Evolutionary conservation across 2,113 vertebrate genomes (phyloP).

Genomic region (Petrocephalus zakoni): DNA sequence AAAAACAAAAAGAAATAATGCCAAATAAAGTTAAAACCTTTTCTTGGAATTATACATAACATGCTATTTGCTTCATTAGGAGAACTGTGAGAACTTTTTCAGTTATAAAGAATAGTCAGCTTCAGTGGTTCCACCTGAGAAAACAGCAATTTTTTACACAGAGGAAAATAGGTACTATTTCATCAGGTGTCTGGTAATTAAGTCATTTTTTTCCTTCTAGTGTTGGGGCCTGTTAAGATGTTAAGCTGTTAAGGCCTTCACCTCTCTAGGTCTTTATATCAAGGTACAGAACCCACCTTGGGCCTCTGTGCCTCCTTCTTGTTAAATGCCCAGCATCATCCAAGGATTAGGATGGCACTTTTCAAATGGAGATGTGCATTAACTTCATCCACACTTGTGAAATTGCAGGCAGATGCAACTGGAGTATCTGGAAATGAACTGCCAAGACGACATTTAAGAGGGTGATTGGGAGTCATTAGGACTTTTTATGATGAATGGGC

Average conservation of each 20-base stretch:
- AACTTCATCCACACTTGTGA: conserved; percentile 98
- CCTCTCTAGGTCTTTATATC: background rate
- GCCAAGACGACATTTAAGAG: conserved; percentile 99
- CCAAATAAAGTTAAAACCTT: conserved; percentile 59
- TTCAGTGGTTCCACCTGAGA: conserved; percentile 37
- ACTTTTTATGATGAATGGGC: conserved; percentile 98
- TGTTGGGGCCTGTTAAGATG: conserved; percentile 58
- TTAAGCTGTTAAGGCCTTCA: too few relatives aligned
- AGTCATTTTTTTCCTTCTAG: conserved; percentile 77
- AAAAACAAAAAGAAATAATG: conserved; percentile 48
- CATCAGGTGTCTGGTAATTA: conserved; percentile 89
- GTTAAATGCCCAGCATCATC: conserved; percentile 80
- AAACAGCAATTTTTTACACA: conserved; percentile 71
- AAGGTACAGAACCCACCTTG: conserved; percentile 12
- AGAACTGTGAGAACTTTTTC: conserved; percentile 70
- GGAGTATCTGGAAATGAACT: conserved; percentile 99
- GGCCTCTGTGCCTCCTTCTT: conserved; percentile 38
- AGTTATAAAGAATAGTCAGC: conserved; percentile 50
- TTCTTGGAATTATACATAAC: conserved; percentile 56
- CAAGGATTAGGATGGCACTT: conserved; percentile 85
- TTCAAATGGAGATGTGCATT: conserved; percentile 75
- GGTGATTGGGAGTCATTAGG: conserved; percentile 99
- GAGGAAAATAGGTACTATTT: conserved; percentile 69
- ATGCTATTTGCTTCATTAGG: conserved; percentile 65
- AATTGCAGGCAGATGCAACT: conserved; percentile 99